phyloP scores from a whole-genome alignment of 2,113 vertebrate species.

The Hippolais icterina region DNA sequence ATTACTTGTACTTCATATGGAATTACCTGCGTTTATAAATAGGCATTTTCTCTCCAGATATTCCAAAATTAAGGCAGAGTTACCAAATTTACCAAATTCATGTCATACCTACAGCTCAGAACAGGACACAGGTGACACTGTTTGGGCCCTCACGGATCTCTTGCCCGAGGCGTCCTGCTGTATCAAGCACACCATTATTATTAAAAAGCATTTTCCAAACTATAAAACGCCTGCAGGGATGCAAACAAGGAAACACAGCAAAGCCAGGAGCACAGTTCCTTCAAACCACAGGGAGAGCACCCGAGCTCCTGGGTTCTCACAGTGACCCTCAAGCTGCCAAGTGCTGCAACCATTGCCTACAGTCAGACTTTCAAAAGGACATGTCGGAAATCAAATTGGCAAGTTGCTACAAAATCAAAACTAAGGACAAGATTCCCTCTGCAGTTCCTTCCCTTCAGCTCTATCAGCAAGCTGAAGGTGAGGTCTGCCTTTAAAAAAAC shows the following conservation, averaged over 20 bases:
- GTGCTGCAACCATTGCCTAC: neutral
- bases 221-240: neutral
- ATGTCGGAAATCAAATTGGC: neutral
- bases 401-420: neutral
- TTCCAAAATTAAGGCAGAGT: neutral
- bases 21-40: neutral
- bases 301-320: accelerated
- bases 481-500: neutral
- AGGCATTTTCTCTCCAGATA: neutral
- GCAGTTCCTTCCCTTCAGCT: neutral
- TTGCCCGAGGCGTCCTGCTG: neutral
- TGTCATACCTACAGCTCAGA: neutral
- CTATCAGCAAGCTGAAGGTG: neutral
- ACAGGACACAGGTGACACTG: neutral
- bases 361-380: neutral
- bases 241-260: neutral
- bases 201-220: neutral
- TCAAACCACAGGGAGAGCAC: neutral
- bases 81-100: neutral
- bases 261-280: neutral
- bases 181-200: neutral
- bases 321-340: neutral
- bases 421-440: neutral
- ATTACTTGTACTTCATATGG: neutral
- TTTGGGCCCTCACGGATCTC: neutral